Base-by-base conservation (phyloP, 2,113 vertebrate genomes). In the Callipepla californica region DNA sequence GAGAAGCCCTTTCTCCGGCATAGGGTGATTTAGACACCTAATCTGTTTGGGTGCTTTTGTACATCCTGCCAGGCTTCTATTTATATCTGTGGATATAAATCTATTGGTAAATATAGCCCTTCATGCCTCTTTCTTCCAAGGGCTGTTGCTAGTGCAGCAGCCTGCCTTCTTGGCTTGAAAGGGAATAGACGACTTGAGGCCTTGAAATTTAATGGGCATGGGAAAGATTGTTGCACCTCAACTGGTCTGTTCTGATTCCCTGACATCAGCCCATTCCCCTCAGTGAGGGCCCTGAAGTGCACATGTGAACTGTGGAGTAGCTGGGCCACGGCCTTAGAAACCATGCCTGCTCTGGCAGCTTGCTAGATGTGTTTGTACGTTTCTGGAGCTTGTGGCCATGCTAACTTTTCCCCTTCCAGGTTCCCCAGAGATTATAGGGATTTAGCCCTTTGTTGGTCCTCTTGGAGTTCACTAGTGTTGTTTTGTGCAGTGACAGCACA, bases 31-130 rank as follows among this genome's bases (percentile, higher is more conserved):
- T 90, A 94, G 76, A 57, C 65, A 61, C 48, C 76, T 93, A 48
- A 94, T 92, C 93, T 94, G 51, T 77, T 84, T 92, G 57, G 59
- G 51, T 89, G 65, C 69, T 84, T 87, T 86, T 91, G 51, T 76
- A 90, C 83, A 90, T 90, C 69, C 80, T 94, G 73, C 76, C 80
- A 84, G 80, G 40, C 74, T 94, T 90, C 96, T 95, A 91, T 96
- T 94, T 96, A 88, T 94, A 76, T 83, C 65, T 78, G 69, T 80
- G 73, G 44, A 88, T 94, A 92, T 61, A 86, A 90, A 93, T 94
- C 87, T 91, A 65, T 94, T 93, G 90, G 93, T 88, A 84, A 94
- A 86, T 93, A 61, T 86, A 68, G 57, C 69, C n/a, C 90, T 92
- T 80, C 48, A 9, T 62, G 30, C 32, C 18, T 79, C 55, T 68